Evolutionary conservation across 2,888 invertebrate genomes (phyloP).

Genomic region (Synanthedon tipuliformis): DNA sequence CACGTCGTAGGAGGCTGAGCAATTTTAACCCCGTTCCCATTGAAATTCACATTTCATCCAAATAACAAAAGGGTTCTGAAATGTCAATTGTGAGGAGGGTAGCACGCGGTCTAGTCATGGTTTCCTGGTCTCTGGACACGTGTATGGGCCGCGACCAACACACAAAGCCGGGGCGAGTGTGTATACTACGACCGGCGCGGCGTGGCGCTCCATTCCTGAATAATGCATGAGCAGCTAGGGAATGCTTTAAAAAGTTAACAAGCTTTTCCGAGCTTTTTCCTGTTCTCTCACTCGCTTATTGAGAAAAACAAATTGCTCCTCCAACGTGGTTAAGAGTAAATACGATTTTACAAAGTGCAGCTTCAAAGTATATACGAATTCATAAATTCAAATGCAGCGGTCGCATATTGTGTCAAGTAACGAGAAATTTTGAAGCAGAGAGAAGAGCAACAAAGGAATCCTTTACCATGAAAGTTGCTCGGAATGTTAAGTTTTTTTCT

Average conservation of each 20-base stretch:
- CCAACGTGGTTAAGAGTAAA: neutral
- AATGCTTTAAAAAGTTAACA: slow-evolving; percentile 67
- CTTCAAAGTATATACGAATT: too few species aligned
- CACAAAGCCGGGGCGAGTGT: slow-evolving; percentile 12
- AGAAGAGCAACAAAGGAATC: too few species aligned
- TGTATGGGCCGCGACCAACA: slow-evolving; percentile 32
- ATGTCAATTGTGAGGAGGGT: slow-evolving; percentile 62
- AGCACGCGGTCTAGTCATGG: slow-evolving; percentile 21
- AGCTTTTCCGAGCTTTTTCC: slow-evolving; percentile 62
- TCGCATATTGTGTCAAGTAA: too few species aligned
- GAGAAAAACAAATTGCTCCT: slow-evolving; percentile 53
- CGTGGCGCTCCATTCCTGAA: slow-evolving; percentile 37
- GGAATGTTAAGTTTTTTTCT: too few species aligned
- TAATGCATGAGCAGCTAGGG: slow-evolving; percentile 56
- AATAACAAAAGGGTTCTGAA: slow-evolving; percentile 55
- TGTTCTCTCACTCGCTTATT: slow-evolving; percentile 45
- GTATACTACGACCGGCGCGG: slow-evolving; percentile 12
- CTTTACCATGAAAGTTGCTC: too few species aligned
- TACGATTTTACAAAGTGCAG: too few species aligned
- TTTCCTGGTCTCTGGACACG: slow-evolving; percentile 24
- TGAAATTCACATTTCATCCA: slow-evolving; percentile 59
- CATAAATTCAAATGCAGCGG: too few species aligned
- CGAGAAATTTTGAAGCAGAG: too few species aligned
- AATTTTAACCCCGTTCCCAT: slow-evolving; percentile 60
- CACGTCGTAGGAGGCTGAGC: slow-evolving; percentile 33